Evolutionary conservation across 2,888 invertebrate genomes (phyloP), one percentile per base, ranked within the genome.

Genomic region (Drosophila putrida): DNA sequence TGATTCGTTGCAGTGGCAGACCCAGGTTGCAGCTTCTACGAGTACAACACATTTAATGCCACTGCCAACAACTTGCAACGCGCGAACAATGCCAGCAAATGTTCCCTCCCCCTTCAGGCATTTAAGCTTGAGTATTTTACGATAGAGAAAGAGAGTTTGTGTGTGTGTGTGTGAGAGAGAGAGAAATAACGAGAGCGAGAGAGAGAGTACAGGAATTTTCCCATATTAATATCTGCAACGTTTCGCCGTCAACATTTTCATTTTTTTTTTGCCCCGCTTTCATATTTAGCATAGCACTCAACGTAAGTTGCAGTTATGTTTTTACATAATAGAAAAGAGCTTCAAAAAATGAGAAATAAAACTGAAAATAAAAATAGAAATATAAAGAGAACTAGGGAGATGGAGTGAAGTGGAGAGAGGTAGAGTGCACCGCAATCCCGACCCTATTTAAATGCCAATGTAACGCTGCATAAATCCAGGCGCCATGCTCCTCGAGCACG

Each of bases 291-390:
- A 46, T 35, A 57, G 64, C 83, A 77, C 74, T 77, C 75, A 73
- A 58, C 70, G 75, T 69, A 73, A 83, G 88, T 83, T 76, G 73
- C 82, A 88, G 80, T 88, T 88, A 75, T 85, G 71, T 62, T 79
- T 87, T 78, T 75, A 71, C 75, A 74, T 75, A 81, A 78, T 72
- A 69, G 75, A 65, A 64, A 54, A 66, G 66, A 49, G 41, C 57
- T 39, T 27, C 44, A 36, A 57, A 59, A 66, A 67, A 65, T 39
- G 36, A 11, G 41, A 38, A 55, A 47, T 39, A 43, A 59, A 57
- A 41, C 39, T 53, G 38, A 59, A 73, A 63, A 67, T 58, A 27
- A 44, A 28, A 44, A 44, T 44, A 39, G 10, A 59, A 41, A 54
- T 38, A 53, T 4, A 25, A 25, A 31, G 13, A 10, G 28, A 28